These are phyloP conservation scores for Oryzias melastigma DNA, from an alignment of 2,113 vertebrate species.

Conservation along the genomic window DNA sequence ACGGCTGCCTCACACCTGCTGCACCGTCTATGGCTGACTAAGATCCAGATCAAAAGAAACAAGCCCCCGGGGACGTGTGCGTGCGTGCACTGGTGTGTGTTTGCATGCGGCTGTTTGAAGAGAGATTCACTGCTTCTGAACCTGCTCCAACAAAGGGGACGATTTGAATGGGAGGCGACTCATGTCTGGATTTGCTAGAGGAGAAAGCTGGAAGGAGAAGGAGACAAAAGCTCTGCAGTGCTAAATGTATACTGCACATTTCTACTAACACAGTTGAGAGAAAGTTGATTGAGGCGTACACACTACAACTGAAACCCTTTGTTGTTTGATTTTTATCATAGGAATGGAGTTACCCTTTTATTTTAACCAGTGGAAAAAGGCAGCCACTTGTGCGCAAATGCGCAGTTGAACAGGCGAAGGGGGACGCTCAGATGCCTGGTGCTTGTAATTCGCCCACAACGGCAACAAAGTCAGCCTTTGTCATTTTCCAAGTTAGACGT, in stretches of 20 bases:
- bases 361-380: conserved; percentile 32
- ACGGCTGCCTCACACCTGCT: conserved; percentile 83
- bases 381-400: conserved; percentile 34
- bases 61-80: conserved; percentile 42
- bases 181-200: conserved; percentile 46
- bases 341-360: conserved; percentile 21
- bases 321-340: conserved; percentile 5
- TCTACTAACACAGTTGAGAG: background rate
- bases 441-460: conserved; percentile 60
- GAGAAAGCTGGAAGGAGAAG: conserved; percentile 4
- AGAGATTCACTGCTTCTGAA: conserved; percentile 54
- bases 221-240: background rate
- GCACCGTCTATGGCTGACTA: conserved; percentile 58
- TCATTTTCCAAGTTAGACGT: conserved; percentile 62
- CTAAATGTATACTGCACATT: background rate
- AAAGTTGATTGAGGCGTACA: no score
- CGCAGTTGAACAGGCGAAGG: conserved; percentile 28
- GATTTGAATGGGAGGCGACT: conserved; percentile 55
- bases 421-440: conserved; percentile 37
- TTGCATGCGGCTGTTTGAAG: conserved; percentile 42
- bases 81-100: conserved; percentile 42
- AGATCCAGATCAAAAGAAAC: conserved; percentile 67
- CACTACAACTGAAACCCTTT: no score
- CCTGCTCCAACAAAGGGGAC: conserved; percentile 47
- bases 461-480: conserved; percentile 68